Base-by-base conservation (phyloP, 2,797 vertebrate species). In the Coccyzus lansbergi region DNA sequence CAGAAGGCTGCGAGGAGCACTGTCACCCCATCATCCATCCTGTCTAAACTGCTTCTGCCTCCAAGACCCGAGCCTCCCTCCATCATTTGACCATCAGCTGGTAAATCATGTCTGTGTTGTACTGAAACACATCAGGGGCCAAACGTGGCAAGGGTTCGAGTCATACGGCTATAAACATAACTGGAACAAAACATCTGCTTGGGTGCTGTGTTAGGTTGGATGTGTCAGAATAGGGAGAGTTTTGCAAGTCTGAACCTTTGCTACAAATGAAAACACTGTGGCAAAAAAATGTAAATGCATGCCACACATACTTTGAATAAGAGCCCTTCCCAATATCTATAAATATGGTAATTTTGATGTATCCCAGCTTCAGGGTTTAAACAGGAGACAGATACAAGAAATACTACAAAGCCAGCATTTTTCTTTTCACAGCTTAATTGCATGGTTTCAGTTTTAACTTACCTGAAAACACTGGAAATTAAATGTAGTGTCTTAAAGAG, bases 201-300 rank as follows among this genome's bases (percentile, higher is more conserved):
- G 31, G 80, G 74, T 26, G 42, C 62, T 80, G 69, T 83, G 28
- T 63, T 90, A 53, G 21, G 15, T 22, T 83, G 71, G 75, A 65
- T 38, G 42, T 52, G 46, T 53, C 83, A 12, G 83, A 70, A 70
- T 78, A 84, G 21, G 40, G 71, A 91, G 86, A 46, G 67, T 42
- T 72, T 62, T 2, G 3, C 80, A 88, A 60, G 75, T 70, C 76
- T 68, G 46, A 90, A 42, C 15, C 21, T 34, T 65, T 72, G 26
- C 48, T 79, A 24, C 51, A 72, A 95, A 84, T 82, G 59, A 93
- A 95, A 94, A 70, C 46, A 42, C 7, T 74, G 53, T 65, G 51
- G 67, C 38, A 58, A 71, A 91, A 84, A 89, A 78, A 88, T 40
- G 77, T 90, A 82, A 86, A 76, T 79, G 75, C 82, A 86, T 82